phyloP scores from a whole-genome alignment of 2,888 invertebrate genomes.

The Sinhomidia bicolor region DNA sequence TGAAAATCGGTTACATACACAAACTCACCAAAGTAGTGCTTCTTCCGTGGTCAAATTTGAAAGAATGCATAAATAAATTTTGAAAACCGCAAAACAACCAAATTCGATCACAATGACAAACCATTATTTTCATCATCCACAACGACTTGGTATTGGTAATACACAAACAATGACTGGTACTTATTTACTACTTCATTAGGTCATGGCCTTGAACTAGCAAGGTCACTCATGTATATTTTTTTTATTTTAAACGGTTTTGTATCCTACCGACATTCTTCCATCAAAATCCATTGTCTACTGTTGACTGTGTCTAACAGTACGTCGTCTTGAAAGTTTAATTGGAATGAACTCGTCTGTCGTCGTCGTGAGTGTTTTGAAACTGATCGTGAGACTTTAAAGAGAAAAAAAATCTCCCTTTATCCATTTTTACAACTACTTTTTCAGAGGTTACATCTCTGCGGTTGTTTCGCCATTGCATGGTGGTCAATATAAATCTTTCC shows the following conservation, averaged over 20 bases:
- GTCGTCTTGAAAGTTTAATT: not conserved
- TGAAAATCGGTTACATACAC: not conserved
- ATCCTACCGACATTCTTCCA: too few relatives aligned
- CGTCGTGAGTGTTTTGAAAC: not conserved
- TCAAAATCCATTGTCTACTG: not conserved
- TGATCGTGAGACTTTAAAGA: not conserved
- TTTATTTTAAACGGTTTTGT: too few relatives aligned
- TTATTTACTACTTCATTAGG: too few relatives aligned
- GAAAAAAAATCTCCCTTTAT: not conserved
- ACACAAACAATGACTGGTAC: not conserved
- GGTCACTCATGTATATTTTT: not conserved
- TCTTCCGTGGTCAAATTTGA: not conserved
- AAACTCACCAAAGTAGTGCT: too few relatives aligned
- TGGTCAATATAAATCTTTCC: not conserved
- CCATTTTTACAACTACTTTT: constrained; percentile 11
- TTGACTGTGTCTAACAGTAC: too few relatives aligned
- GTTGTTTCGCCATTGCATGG: not conserved
- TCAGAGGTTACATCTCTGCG: not conserved
- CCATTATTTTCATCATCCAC: not conserved
- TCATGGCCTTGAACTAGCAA: not conserved
- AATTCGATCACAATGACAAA: not conserved
- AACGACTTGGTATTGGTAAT: not conserved
- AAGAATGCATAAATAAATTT: not conserved
- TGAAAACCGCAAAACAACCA: not conserved
- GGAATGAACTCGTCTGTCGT: not conserved